Evolutionary conservation across 1,140 invertebrate species (phyloP).

Genomic region (Monochamus saltuarius): DNA sequence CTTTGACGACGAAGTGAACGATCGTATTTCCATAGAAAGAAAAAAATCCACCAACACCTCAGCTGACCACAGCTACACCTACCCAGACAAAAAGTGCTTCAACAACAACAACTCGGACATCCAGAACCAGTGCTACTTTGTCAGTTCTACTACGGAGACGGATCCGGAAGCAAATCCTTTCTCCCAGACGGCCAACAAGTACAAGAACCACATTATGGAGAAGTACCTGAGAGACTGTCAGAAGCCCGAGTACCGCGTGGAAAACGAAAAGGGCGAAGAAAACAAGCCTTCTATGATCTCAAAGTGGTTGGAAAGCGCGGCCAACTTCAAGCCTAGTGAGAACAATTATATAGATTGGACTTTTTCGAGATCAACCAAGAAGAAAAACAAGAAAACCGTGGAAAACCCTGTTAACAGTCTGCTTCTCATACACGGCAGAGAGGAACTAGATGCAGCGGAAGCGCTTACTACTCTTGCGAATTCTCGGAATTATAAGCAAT

Average conservation of each 20-base stretch:
- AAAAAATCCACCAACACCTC: conserved; percentile 18
- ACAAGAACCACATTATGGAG: conserved; percentile 61
- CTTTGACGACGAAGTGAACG: conserved; percentile 25
- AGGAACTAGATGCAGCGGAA: conserved; percentile 70
- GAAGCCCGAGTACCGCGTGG: conserved; percentile 38
- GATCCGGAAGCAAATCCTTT: conserved; percentile 37
- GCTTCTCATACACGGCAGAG: conserved; percentile 57
- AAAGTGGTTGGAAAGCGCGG: conserved; percentile 70
- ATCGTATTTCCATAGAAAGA: conserved; percentile 20
- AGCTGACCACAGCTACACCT: conserved; percentile 38
- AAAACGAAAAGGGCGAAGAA: conserved; percentile 39
- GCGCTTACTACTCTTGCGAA: conserved; percentile 61
- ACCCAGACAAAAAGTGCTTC: conserved; percentile 6
- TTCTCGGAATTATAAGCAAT: conserved; percentile 18
- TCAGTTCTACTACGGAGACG: conserved; percentile 51
- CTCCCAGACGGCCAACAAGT: conserved; percentile 49
- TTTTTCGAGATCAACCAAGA: conserved; percentile 36
- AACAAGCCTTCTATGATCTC: conserved; percentile 59
- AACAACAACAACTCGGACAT: conserved; percentile 23
- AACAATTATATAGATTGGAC: conserved; percentile 66
- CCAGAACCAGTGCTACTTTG: conserved; percentile 47
- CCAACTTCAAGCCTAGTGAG: conserved; percentile 64
- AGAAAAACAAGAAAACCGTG: conserved; percentile 27
- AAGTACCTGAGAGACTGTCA: conserved; percentile 55
- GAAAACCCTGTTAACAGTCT: conserved; percentile 2